Conservation (phyloP, 2,113 vertebrate genomes). For the Casuarius casuarius region DNA sequence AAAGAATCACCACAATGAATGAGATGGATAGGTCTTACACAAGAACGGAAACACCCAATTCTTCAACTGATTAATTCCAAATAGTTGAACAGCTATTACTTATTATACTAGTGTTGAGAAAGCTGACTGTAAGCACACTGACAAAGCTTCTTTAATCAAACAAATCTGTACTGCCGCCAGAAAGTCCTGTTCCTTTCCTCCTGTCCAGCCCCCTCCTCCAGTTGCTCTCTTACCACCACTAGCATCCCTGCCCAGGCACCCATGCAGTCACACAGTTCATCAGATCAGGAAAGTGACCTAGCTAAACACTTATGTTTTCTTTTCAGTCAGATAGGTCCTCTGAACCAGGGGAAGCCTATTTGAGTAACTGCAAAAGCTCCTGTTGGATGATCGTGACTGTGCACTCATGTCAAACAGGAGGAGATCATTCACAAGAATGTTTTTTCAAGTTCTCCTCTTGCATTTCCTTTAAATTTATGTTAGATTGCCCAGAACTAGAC, state of each 20-base stretch:
- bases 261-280: rapidly evolving
- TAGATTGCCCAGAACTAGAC: not conserved
- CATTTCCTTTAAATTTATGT: not conserved
- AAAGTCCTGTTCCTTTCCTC: not conserved
- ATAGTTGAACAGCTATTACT: not conserved
- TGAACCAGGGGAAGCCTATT: not conserved
- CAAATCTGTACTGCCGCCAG: not conserved
- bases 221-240: not conserved
- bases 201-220: not conserved
- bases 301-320: not conserved
- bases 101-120: not conserved
- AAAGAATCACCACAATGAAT: not conserved
- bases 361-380: not conserved
- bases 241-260: not conserved
- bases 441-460: not conserved
- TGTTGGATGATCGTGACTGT: not conserved
- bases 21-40: not conserved
- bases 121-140: not conserved
- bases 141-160: not conserved
- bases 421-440: not conserved
- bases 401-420: not conserved
- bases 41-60: not conserved
- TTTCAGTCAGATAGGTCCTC: not conserved
- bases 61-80: not conserved
- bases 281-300: not conserved